A percentile compares a stretch with the other conserved stretches of the same genome.
These are phyloP conservation scores for Thyatira batis DNA, from an alignment of 2,888 invertebrate species.

Conservation along the genomic window DNA sequence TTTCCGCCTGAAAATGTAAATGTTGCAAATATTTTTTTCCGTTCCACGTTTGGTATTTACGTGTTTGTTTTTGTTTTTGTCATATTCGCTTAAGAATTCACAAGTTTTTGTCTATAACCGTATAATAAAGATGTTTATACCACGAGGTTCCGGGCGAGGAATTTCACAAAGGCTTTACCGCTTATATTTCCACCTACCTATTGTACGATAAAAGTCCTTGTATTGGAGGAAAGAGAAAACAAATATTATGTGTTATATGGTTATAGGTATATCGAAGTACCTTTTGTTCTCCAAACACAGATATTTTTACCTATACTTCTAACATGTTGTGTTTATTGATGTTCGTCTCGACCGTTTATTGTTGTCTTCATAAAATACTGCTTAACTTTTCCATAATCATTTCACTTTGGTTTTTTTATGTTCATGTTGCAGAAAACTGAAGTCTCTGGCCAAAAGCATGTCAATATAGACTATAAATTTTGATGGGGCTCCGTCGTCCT, in stretches of 20 bases:
- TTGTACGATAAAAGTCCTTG: slow-evolving; percentile 54
- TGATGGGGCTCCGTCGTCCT: slow-evolving; percentile 53
- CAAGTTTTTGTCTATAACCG: slow-evolving; percentile 32
- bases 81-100: slow-evolving; percentile 29
- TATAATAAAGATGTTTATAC: slow-evolving; percentile 48
- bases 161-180: slow-evolving; percentile 54
- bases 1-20: slow-evolving; percentile 16
- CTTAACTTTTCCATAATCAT: slow-evolving; percentile 7
- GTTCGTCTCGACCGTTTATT: no score
- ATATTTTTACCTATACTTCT: no score
- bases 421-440: slow-evolving; percentile 45
- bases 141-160: slow-evolving; percentile 39
- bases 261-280: no score
- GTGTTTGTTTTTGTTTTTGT: slow-evolving; percentile 23
- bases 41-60: slow-evolving; percentile 25
- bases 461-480: slow-evolving; percentile 74
- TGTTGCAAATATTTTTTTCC: slow-evolving; percentile 21
- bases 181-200: slow-evolving; percentile 60
- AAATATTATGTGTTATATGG: no score
- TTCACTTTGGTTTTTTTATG: slow-evolving; percentile 35
- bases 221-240: slow-evolving; percentile 34
- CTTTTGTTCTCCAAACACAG: no score
- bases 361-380: background rate
- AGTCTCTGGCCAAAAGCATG: slow-evolving; percentile 65
- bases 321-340: no score